Conservation (phyloP, 2,888 invertebrate species). For the Steromphala cineraria region DNA sequence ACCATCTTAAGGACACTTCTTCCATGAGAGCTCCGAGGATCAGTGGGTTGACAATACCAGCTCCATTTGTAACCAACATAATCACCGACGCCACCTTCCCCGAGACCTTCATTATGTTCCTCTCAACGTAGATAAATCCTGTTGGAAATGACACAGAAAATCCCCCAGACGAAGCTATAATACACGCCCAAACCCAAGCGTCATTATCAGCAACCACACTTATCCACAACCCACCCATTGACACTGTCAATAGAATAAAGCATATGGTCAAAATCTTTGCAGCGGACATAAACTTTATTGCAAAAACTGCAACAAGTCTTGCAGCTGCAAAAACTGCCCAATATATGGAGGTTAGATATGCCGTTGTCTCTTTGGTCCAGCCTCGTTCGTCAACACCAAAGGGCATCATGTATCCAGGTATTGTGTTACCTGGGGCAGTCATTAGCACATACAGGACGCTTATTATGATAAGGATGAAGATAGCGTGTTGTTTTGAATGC, state of each 20-base stretch:
- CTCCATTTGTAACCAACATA: neutral
- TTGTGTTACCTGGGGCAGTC: neutral
- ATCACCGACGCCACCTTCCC: neutral
- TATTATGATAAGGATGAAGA: no score
- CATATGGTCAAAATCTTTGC: neutral
- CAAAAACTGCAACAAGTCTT: neutral
- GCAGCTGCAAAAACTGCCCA: neutral
- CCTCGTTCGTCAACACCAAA: neutral
- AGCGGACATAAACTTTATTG: neutral
- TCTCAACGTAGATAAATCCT: neutral
- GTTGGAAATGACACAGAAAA: neutral
- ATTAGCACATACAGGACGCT: no score
- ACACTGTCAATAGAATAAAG: neutral
- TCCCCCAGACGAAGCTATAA: neutral
- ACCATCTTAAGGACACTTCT: neutral
- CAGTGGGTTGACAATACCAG: neutral
- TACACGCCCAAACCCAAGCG: neutral
- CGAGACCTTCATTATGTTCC: neutral
- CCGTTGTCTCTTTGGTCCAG: neutral
- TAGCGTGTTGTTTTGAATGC: no score
- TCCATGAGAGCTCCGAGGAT: neutral
- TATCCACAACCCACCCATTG: neutral
- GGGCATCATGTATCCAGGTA: neutral
- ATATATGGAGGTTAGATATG: neutral
- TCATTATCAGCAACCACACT: neutral